A percentile compares a stretch with the other conserved stretches of the same genome.
Evolutionary conservation across 2,113 vertebrate species (phyloP).

Genomic region (Odontophorus gujanensis): DNA sequence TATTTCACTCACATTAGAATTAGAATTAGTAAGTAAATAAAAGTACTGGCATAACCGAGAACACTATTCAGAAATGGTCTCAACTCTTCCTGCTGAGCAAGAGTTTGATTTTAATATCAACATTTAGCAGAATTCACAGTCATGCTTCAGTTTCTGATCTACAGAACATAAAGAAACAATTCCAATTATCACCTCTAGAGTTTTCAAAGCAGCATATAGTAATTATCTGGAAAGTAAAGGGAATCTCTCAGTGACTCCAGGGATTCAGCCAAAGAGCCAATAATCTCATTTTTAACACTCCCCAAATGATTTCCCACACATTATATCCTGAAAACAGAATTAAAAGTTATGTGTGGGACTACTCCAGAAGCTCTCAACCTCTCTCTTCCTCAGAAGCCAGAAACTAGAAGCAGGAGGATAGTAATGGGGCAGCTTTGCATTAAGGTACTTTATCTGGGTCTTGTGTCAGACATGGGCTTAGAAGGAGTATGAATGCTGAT

Average conservation of each 20-base stretch:
- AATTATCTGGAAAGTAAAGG: constrained; percentile 18
- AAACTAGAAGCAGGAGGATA: neutral
- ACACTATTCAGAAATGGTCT: neutral
- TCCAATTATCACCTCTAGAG: neutral
- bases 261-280: neutral
- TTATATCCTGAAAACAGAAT: neutral
- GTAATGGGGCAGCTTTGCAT: neutral
- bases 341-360: neutral
- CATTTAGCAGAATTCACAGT: neutral
- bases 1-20: constrained; percentile 9
- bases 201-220: neutral
- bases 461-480: neutral
- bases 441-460: neutral
- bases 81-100: neutral
- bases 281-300: neutral
- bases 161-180: neutral
- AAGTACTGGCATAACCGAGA: neutral
- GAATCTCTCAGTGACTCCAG: neutral
- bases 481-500: neutral
- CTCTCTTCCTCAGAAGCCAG: neutral
- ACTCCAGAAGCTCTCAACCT: neutral
- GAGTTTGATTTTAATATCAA: neutral
- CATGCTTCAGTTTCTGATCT: neutral
- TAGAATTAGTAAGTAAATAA: constrained; percentile 31
- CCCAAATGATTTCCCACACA: neutral